phyloP scores from a whole-genome alignment of 2,888 invertebrate species.

The Clanis bilineata region DNA sequence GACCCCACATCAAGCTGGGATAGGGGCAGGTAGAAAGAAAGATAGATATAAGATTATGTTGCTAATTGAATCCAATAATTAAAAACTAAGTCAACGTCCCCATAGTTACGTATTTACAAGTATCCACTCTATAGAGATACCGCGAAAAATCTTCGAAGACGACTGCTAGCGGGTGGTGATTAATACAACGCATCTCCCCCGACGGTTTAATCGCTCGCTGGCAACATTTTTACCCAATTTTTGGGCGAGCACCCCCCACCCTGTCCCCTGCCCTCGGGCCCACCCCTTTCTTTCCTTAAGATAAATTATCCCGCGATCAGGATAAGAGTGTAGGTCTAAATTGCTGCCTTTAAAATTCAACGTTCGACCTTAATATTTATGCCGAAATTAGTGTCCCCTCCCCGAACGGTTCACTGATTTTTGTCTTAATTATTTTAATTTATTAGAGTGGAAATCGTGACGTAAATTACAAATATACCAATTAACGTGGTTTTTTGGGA shows the following conservation, averaged over 20 bases:
- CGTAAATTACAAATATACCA: conserved; percentile 17
- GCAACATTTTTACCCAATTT: conserved; percentile 83
- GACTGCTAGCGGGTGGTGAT: conserved; percentile 77
- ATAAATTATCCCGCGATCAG: conserved; percentile 82
- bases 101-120: background rate
- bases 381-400: conserved; percentile 56
- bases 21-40: too few species aligned
- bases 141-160: conserved; percentile 72
- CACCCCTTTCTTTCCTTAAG: conserved; percentile 83
- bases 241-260: conserved; percentile 60
- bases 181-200: conserved; percentile 82
- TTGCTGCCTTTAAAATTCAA: conserved; percentile 81
- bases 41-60: too few species aligned
- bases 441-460: conserved; percentile 18
- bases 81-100: too few species aligned
- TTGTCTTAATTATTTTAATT: conserved; percentile 18
- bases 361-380: conserved; percentile 76
- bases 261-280: conserved; percentile 48
- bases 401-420: conserved; percentile 43
- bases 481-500: conserved; percentile 27
- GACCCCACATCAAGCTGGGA: too few species aligned
- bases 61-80: too few species aligned
- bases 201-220: conserved; percentile 81
- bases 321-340: conserved; percentile 82
- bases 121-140: conserved; percentile 52